Evolutionary conservation across 2,888 invertebrate genomes (phyloP).

Genomic region (Listrodromus nycthemerus): DNA sequence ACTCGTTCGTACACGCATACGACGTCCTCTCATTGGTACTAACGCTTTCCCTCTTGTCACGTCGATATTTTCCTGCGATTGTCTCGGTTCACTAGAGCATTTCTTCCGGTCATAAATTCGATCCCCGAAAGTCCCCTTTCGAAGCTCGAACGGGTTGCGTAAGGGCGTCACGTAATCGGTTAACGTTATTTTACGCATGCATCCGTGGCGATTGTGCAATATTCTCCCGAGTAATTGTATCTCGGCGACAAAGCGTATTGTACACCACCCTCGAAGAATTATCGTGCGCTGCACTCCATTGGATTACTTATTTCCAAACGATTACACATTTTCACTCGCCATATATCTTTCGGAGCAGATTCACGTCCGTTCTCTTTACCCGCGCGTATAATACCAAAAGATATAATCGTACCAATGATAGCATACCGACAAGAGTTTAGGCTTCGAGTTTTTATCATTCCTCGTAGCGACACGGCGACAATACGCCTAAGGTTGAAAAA

Average conservation of each 20-base stretch:
- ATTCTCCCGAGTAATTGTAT: conserved; percentile 34
- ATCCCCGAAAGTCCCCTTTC: neutral
- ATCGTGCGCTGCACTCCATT: conserved; percentile 42
- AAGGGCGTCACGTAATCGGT: conserved; percentile 64
- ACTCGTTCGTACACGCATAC: neutral
- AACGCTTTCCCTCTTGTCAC: neutral
- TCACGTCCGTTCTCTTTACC: neutral
- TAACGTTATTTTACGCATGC: conserved; percentile 30
- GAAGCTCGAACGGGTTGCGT: conserved; percentile 46
- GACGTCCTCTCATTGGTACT: neutral
- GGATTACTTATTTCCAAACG: conserved; percentile 36
- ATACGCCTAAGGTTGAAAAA: conserved; percentile 14
- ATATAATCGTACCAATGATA: neutral
- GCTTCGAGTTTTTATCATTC: neutral
- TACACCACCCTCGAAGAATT: conserved; percentile 3
- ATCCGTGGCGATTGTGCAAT: conserved; percentile 46
- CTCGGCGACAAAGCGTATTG: conserved; percentile 4
- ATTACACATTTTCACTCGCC: conserved; percentile 26
- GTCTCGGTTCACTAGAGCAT: conserved; percentile 16
- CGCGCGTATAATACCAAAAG: neutral
- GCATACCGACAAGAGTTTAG: neutral
- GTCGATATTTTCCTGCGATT: conserved; percentile 9
- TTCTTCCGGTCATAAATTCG: conserved; percentile 31
- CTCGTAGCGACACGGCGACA: neutral
- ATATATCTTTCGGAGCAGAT: neutral